phyloP scores from a whole-genome alignment of 53 echinoderm and acorn worm species.

The Arbacia lixula region DNA sequence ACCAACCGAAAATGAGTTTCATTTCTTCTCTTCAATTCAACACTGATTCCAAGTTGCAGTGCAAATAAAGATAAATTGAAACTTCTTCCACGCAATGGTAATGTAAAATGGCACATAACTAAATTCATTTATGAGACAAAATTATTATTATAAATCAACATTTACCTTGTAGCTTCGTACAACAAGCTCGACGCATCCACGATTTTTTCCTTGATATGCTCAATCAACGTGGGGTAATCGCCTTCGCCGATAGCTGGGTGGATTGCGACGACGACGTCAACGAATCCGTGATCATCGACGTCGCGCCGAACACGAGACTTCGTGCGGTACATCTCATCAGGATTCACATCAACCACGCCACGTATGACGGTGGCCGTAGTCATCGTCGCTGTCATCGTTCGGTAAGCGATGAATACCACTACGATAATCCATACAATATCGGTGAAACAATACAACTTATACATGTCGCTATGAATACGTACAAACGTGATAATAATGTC shows the following conservation, averaged over 20 bases:
- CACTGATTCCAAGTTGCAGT: no score
- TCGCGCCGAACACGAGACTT: constrained; percentile 10
- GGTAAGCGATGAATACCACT: neutral
- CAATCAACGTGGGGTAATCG: constrained; percentile 8
- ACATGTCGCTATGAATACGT: neutral
- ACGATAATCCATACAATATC: neutral
- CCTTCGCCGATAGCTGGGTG: neutral
- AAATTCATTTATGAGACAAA: no score
- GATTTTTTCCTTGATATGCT: constrained; percentile 1
- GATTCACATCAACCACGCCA: neutral
- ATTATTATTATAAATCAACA: no score
- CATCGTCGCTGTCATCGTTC: neutral
- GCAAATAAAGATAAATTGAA: no score
- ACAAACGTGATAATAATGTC: no score
- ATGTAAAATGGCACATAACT: no score
- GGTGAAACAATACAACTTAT: neutral
- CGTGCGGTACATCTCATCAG: neutral
- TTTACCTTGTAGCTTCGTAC: constrained; percentile 16
- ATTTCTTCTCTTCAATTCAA: no score
- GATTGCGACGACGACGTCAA: constrained; percentile 34
- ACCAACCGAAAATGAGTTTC: no score
- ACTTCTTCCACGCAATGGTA: no score
- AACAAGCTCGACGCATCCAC: neutral
- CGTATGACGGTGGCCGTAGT: neutral
- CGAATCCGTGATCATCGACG: constrained; percentile 20